Evolutionary conservation across 2,113 vertebrate genomes (phyloP).

Genomic region (Perca fluviatilis): DNA sequence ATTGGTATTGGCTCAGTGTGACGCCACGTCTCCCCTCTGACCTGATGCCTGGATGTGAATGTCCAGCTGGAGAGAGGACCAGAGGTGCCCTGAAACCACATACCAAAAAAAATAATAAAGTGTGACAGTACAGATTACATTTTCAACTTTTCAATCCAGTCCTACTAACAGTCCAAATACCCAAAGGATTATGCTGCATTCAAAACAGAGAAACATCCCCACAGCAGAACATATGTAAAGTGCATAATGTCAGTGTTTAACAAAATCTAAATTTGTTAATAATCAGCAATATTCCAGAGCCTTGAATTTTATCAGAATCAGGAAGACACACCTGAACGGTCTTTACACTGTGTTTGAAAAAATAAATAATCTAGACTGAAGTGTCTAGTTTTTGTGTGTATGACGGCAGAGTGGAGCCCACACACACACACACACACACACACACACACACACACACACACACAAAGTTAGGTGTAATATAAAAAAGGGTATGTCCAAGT

Average conservation of each 20-base stretch:
- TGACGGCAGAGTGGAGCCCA: too few species aligned
- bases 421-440: too few species aligned
- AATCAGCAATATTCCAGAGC: not conserved
- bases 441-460: too few species aligned
- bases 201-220: not conserved
- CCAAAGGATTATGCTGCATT: too few species aligned
- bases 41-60: constrained; percentile 67
- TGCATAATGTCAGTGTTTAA: not conserved
- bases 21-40: constrained; percentile 71
- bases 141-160: not conserved
- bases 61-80: constrained; percentile 46
- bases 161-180: too few species aligned
- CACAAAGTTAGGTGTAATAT: too few species aligned
- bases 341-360: too few species aligned
- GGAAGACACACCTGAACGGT: too few species aligned
- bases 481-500: too few species aligned
- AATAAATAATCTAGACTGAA: too few species aligned
- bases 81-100: constrained; percentile 44
- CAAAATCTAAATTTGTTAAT: not conserved
- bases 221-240: not conserved
- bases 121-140: not conserved
- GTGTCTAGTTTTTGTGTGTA: too few species aligned
- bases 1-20: constrained; percentile 63
- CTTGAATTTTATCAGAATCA: too few species aligned
- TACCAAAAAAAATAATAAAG: not conserved